Evolutionary conservation across 1,140 invertebrate genomes (phyloP).

Genomic region (Pogonus chalceus): DNA sequence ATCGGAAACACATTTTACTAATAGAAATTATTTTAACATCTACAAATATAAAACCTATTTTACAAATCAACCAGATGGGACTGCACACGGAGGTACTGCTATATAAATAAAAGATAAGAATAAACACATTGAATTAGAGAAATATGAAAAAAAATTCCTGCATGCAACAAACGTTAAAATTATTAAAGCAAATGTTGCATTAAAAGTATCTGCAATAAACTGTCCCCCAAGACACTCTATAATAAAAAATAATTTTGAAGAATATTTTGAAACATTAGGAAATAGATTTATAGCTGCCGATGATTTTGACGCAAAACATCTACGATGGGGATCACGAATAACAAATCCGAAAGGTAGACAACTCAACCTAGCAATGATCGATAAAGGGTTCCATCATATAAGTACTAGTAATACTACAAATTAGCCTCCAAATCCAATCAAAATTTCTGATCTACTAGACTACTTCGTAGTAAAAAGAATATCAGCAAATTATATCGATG

Average conservation of each 20-base stretch:
- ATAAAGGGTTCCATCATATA: not conserved
- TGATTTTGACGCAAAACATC: constrained; percentile 11
- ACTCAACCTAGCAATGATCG: constrained; percentile 14
- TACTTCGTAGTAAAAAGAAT: constrained; percentile 11
- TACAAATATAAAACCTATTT: constrained; percentile 16
- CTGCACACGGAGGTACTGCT: constrained; percentile 21
- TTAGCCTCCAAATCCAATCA: constrained; percentile 30
- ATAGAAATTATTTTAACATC: constrained; percentile 17
- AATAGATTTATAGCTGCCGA: constrained; percentile 29
- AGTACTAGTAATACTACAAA: constrained; percentile 31
- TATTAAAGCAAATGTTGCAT: not conserved
- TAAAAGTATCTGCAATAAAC: constrained; percentile 18
- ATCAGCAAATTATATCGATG: constrained; percentile 11
- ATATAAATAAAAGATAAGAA: constrained; percentile 20
- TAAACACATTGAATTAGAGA: constrained; percentile 14
- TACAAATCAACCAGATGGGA: constrained; percentile 22
- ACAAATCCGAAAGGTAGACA: constrained; percentile 21
- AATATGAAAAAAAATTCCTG: constrained; percentile 13
- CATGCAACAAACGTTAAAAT: constrained; percentile 19
- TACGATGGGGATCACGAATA: constrained; percentile 31
- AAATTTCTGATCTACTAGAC: constrained; percentile 26
- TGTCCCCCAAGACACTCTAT: constrained; percentile 16
- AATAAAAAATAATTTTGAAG: constrained; percentile 11
- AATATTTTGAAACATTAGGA: constrained; percentile 23
- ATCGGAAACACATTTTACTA: constrained; percentile 26